These are phyloP conservation scores for Eupelmus urozonus DNA, from an alignment of 2,888 invertebrate species.

Conservation along the genomic window DNA sequence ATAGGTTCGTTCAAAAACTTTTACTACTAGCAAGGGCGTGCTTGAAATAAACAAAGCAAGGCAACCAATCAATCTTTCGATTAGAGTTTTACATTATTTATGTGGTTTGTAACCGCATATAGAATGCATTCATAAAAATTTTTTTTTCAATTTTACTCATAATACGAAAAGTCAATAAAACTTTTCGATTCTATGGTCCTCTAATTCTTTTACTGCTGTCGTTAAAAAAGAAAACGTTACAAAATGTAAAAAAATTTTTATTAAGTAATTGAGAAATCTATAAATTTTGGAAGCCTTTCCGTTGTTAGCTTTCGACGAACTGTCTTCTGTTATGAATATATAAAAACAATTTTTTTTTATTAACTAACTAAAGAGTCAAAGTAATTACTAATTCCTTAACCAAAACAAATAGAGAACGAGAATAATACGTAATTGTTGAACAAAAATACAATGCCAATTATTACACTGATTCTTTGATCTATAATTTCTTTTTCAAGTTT, in stretches of 20 bases:
- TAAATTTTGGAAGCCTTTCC: conserved; percentile 31
- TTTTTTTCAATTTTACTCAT: conserved; percentile 49
- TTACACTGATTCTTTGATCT: conserved; percentile 18
- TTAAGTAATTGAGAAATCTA: not conserved
- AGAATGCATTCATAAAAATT: conserved; percentile 45
- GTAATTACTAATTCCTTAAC: conserved; percentile 3
- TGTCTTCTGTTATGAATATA: conserved; percentile 5
- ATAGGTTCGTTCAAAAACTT: conserved; percentile 67
- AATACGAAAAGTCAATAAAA: conserved; percentile 58
- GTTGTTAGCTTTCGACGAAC: conserved; percentile 5
- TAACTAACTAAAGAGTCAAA: conserved; percentile 17
- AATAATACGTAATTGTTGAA: not conserved
- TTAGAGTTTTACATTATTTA: conserved; percentile 51
- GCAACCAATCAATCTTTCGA: conserved; percentile 61
- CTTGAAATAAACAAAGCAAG: conserved; percentile 62
- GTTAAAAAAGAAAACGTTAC: conserved; percentile 3
- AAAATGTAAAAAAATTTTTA: conserved; percentile 27
- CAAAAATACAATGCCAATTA: conserved; percentile 22
- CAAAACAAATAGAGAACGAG: not conserved
- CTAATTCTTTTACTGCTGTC: conserved; percentile 59
- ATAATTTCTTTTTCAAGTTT: conserved; percentile 35
- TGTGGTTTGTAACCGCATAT: conserved; percentile 32
- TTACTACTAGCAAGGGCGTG: conserved; percentile 64
- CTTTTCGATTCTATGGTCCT: conserved; percentile 59
- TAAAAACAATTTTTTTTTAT: conserved; percentile 2